Conservation (phyloP, 2,888 invertebrate genomes). For the Minunthozetes semirufus region DNA sequence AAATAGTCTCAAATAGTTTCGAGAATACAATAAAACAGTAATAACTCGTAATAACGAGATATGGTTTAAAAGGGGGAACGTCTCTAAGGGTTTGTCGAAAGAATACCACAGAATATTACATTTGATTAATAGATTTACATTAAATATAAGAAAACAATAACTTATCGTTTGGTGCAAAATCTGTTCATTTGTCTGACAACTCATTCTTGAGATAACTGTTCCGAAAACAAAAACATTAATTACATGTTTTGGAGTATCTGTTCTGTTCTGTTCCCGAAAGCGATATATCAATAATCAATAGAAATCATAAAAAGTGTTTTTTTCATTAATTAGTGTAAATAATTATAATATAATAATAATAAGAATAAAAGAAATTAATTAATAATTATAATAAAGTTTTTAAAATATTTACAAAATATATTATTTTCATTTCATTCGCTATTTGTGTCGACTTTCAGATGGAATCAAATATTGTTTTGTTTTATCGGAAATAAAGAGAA, state of each 20-base stretch:
- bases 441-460: background rate
- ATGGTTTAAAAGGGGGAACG: background rate
- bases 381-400: background rate
- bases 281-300: background rate
- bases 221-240: background rate
- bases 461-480: background rate
- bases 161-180: constrained; percentile 13
- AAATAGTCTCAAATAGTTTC: constrained; percentile 21
- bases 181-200: background rate
- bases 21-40: constrained; percentile 24
- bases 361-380: background rate
- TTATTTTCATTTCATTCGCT: background rate
- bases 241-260: background rate
- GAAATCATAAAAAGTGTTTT: background rate
- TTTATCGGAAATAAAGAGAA: background rate
- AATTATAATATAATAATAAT: background rate
- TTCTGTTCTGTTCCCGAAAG: background rate
- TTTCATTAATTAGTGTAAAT: constrained; percentile 24
- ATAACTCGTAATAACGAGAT: background rate
- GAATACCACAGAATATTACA: constrained; percentile 15
- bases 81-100: background rate
- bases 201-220: background rate
- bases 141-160: background rate
- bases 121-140: background rate
- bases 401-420: constrained; percentile 24